Evolutionary conservation across 1,140 invertebrate species (phyloP), one percentile per base, ranked within the genome.

Genomic region (Drosophila watanabei): DNA sequence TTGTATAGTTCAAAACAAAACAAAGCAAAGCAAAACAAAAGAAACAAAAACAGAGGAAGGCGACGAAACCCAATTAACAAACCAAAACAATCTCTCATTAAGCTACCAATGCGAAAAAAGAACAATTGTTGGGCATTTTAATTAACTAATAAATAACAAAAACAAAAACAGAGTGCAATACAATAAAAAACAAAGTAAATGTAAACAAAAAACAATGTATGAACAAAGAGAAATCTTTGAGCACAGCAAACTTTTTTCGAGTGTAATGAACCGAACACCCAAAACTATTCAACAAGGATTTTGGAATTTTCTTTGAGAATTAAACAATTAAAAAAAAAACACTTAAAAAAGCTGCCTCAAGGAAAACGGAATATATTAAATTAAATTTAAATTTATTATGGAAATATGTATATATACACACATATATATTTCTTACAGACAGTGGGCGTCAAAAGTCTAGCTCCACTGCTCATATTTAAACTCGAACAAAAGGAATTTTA

Each of bases 1-100:
- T 87, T 87, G 77, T 84, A 88, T 77, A 88, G 72, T 87, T 88
- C 70, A 75, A 64, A 68, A 60, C 35, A 20, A 82, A 79, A 46
- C n/a, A 54, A 28, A 5, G 45, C 35, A 28, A 60, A 41, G 13
- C 51, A 37, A 41, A n/a, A n/a, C n/a, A n/a, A n/a, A n/a, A 43
- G 24, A 28, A 24, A 43, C 30, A 28, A 59, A 77, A 60, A 54
- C 30, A 24, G 9, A 33, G 6, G 49, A 2, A 32, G 14, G 51
- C 62, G 20, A 65, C 35, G 35, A 37, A 62, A 73, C 75, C 33
- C 37, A 30, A 68, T 65, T 77, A 84, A 54, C 39, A 62, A 72
- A 62, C 70, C 37, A 41, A 68, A 66, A 72, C 76, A 78, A 70
- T 70, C 62, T 77, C 60, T 54, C 43, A 68, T 48, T 35, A 69